Evolutionary conservation across 2,797 vertebrate species (phyloP).

Genomic region (Mycteria americana): DNA sequence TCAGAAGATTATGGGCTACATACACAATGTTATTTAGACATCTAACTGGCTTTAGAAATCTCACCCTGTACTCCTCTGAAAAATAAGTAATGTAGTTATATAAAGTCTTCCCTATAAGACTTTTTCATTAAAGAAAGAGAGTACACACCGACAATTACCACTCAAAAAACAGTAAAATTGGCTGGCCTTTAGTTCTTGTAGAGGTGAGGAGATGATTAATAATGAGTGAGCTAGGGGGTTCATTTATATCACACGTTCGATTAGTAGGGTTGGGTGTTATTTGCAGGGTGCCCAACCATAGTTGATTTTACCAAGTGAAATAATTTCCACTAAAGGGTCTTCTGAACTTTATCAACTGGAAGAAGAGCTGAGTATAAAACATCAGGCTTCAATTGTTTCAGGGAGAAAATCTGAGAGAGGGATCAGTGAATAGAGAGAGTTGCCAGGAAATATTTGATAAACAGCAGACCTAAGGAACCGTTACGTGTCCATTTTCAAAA

Average conservation of each 20-base stretch:
- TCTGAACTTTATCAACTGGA: background rate
- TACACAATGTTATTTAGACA: background rate
- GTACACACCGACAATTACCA: background rate
- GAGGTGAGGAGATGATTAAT: background rate
- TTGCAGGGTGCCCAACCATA: background rate
- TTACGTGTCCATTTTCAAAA: background rate
- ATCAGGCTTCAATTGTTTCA: conserved; percentile 24
- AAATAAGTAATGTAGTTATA: background rate
- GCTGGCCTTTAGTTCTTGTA: background rate
- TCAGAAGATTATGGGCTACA: background rate
- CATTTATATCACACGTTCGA: background rate
- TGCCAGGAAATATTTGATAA: conserved; percentile 53
- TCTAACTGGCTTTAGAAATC: background rate
- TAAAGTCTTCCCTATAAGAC: background rate
- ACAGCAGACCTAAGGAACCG: conserved; percentile 32
- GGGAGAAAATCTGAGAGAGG: background rate
- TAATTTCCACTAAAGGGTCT: background rate
- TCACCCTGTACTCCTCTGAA: background rate
- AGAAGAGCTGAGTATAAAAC: background rate
- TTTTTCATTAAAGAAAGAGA: background rate
- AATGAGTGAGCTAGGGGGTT: background rate
- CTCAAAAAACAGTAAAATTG: background rate
- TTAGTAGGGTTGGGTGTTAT: background rate
- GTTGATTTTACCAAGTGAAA: background rate
- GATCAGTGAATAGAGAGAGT: conserved; percentile 17